A percentile compares a stretch with the other conserved stretches of the same genome.
phyloP scores from a whole-genome alignment of 2,888 invertebrate species.

The Sarcophaga subvicina region DNA sequence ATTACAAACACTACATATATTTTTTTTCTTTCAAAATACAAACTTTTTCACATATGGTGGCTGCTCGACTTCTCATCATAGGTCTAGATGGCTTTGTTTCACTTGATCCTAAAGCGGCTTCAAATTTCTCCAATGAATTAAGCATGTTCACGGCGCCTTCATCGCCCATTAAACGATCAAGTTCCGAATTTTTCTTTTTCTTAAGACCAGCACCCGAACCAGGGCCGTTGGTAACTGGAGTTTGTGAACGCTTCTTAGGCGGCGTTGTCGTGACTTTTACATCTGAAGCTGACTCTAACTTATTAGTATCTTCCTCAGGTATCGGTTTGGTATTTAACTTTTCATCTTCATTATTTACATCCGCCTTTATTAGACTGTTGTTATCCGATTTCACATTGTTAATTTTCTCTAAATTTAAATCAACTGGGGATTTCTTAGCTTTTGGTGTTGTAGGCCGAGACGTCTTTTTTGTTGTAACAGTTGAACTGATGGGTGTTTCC shows the following conservation, averaged over 20 bases:
- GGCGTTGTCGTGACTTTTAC: conserved; percentile 45
- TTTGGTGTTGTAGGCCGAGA: conserved; percentile 74
- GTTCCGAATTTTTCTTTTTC: conserved; percentile 86
- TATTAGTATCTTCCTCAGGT: conserved; percentile 7
- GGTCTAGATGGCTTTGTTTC: conserved; percentile 72
- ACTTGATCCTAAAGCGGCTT: conserved; percentile 64
- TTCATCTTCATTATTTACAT: conserved; percentile 11
- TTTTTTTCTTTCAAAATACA: background rate
- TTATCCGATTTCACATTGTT: conserved; percentile 16
- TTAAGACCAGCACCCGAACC: conserved; percentile 51
- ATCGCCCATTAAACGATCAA: conserved; percentile 90
- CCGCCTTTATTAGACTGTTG: conserved; percentile 5
- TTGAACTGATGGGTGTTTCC: conserved; percentile 33
- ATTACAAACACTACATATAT: background rate
- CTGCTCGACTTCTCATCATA: conserved; percentile 77
- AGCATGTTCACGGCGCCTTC: conserved; percentile 94
- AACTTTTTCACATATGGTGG: conserved; percentile 76
- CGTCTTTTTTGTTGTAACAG: conserved; percentile 69
- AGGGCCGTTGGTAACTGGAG: conserved; percentile 74
- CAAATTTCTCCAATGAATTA: conserved; percentile 86
- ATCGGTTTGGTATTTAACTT: conserved; percentile 49
- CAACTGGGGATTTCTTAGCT: conserved; percentile 64
- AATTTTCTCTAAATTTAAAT: conserved; percentile 14
- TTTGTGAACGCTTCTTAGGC: conserved; percentile 76
- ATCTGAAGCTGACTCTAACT: background rate